phyloP scores from a whole-genome alignment of 2,888 invertebrate species.

The Cosmia trapezina region DNA sequence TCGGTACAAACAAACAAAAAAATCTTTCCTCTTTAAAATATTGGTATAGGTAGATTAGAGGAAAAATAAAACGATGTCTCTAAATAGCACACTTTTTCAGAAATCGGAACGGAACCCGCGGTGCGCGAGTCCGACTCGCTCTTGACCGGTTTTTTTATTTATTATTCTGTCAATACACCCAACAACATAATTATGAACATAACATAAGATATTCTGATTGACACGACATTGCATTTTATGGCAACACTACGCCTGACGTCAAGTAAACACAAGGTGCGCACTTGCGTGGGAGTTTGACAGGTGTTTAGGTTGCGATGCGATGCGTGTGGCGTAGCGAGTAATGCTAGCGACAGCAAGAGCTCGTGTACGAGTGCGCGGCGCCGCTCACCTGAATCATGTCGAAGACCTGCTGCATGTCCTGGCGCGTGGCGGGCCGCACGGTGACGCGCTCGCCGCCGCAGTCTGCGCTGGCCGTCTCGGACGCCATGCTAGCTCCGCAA shows the following conservation, averaged over 20 bases:
- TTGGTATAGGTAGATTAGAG: no score
- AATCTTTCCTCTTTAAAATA: no score
- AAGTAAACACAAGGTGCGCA: neutral
- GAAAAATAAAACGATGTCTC: no score
- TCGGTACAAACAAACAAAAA: no score
- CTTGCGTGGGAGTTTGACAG: slow-evolving; percentile 23
- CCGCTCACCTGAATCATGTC: slow-evolving; percentile 79
- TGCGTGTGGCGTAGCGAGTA: neutral
- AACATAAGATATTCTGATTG: neutral
- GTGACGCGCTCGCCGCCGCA: slow-evolving; percentile 40
- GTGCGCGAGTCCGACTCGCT: no score
- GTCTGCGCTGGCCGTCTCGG: neutral
- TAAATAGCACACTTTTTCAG: no score
- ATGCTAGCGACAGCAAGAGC: no score
- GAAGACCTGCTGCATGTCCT: slow-evolving; percentile 75
- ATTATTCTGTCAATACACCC: no score
- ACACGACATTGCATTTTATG: slow-evolving; percentile 6
- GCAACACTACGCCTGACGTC: slow-evolving; percentile 17
- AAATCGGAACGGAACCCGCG: no score
- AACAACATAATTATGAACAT: no score
- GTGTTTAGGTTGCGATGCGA: neutral
- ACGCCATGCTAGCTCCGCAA: slow-evolving; percentile 17
- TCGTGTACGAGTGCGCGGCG: neutral
- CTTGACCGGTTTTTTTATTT: no score
- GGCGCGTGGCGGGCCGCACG: slow-evolving; percentile 75